Base-by-base conservation (phyloP, 2,113 vertebrate genomes). In the Actenoides hombroni region DNA sequence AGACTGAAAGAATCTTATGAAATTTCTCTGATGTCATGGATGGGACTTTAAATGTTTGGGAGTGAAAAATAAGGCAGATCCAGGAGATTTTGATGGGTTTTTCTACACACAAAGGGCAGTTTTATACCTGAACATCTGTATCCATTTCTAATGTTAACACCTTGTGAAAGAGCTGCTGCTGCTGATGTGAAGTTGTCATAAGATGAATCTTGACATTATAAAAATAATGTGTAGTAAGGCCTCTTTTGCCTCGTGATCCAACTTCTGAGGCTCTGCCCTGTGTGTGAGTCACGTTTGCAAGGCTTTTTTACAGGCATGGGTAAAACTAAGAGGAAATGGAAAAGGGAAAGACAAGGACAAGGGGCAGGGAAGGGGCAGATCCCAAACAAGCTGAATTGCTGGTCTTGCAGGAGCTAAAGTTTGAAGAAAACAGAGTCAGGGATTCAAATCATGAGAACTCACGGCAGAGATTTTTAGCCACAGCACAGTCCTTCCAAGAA, bases 61-160 rank as follows among this genome's bases (percentile, higher is more conserved):
- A 76, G 13, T 63, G 59, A 94, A 87, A 95, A 77, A 74, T 86
- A 77, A 91, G 59, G 49, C 64, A 95, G 63, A 74, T 91, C 49
- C 59, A 29, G 53, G 31, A 82, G 28, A 23, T 51, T 91, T 61
- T 79, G n/a, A 35, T 46, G 7, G 0, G 1, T 8, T 78, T 93
- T 94, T 67, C 42, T 26, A 24, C 10, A 31, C 70, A 76, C 44
- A 53, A 94, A 87, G 40, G 64, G 18, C 39, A 57, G 59, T 77
- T 90, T 86, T 69, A 46, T 49, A 49, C 40, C 86, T 88, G 28
- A 80, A 83, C n/a, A 35, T 64, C 26, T 94, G 25, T 56, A 54
- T 81, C 44, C 0, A 1, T 37, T 87, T 59, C 78, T 59, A 69
- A 54, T 54, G 54, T 37, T 49, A 59, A 80, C 35, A 49, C 46